Base-by-base conservation (phyloP, 1,140 invertebrate genomes). In the Lordiphosa stackelbergi region DNA sequence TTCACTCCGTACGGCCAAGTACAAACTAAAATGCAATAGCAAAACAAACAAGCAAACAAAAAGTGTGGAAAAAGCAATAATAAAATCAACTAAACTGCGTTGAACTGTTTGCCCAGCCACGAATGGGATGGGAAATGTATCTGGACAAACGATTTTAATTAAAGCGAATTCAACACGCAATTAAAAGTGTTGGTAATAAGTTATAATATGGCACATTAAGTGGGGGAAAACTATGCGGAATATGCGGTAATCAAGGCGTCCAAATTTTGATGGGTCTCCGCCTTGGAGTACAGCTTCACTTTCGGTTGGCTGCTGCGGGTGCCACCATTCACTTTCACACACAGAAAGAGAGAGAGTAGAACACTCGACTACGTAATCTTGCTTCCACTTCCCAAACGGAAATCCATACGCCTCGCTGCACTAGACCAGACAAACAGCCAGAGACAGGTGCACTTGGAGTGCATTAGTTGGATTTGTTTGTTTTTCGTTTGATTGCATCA, bases 111-210 rank as follows among this genome's bases (percentile, higher is more conserved):
- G 53, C 12, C 48, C 53, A 71, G 57, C 49, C 41, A 43, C 46
- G 49, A 53, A 53, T 42, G 46, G 43, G 43, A 12, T 24, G 24
- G 11, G 8, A 46, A 31, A 13, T 46, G 56, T 60, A 68, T 68
- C 61, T 66, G 70, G 47, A 78, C 68, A 78, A 69, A 56, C 48
- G 63, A 63, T 73, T 83, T 83, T 83, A 83, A 83, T 83, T 83
- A 83, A 83, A 64, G 45, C 55, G 69, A 73, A 83, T 83, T 83
- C 63, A 83, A 55, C 77, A 83, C 77, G 77, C 77, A 73, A 83
- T 83, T 83, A 73, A 81, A 68, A 75, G 53, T 63, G 60, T 68
- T 70, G 56, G 52, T 64, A 71, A 52, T 28, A 53, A 40, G 53
- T 65, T 65, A 57, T 66, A 68, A 66, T 71, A 56, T 52, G 61